A percentile compares a stretch with the other conserved stretches of the same genome.
phyloP scores from a whole-genome alignment of 2,888 invertebrate species.

The Nomada flava region DNA sequence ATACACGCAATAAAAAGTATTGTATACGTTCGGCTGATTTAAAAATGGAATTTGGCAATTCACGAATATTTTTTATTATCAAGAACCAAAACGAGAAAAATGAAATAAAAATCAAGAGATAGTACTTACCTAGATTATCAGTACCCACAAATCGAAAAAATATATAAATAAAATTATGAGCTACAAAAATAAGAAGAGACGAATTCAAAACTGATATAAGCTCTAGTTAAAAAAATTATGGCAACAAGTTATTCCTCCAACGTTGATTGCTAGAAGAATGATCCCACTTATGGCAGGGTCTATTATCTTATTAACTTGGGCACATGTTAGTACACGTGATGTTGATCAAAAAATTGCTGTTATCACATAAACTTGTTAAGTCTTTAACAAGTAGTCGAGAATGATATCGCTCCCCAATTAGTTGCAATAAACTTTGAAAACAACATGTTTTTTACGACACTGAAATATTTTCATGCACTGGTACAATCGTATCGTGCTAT shows the following conservation, averaged over 20 bases:
- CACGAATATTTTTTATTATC: background rate
- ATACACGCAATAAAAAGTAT: background rate
- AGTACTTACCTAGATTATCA: slow-evolving; percentile 24
- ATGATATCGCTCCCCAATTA: too few relatives aligned
- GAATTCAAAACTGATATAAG: background rate
- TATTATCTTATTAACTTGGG: slow-evolving; percentile 12
- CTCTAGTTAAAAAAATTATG: background rate
- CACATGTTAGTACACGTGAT: background rate
- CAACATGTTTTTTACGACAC: too few relatives aligned
- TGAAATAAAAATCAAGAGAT: background rate
- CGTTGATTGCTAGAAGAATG: slow-evolving; percentile 7
- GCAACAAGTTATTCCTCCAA: background rate
- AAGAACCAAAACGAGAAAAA: background rate
- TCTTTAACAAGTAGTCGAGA: background rate
- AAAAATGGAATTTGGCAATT: background rate
- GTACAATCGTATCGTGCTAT: too few relatives aligned
- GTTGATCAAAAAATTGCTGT: background rate
- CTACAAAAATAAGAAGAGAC: background rate
- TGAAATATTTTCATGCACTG: too few relatives aligned
- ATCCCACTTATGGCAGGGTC: background rate
- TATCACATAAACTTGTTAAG: background rate
- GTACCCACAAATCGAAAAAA: background rate
- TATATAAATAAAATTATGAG: background rate
- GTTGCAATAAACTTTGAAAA: too few relatives aligned
- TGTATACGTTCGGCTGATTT: background rate